These are phyloP conservation scores for Lochmaea capreae DNA, from an alignment of 2,888 invertebrate genomes.

Conservation along the genomic window DNA sequence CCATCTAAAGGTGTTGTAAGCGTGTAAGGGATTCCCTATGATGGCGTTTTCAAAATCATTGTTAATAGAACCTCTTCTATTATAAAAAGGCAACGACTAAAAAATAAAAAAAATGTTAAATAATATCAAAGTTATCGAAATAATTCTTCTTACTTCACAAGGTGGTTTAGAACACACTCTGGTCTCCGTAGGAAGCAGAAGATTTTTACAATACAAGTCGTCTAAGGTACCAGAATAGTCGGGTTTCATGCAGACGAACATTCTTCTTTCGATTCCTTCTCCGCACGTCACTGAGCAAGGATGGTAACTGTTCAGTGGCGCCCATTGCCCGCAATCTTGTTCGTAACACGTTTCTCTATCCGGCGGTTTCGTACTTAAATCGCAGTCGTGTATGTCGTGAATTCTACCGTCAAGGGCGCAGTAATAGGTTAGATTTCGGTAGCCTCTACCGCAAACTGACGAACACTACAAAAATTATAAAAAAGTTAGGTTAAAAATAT, in stretches of 20 bases:
- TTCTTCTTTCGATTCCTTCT: conserved; percentile 64
- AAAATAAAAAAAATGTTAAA: conserved; percentile 13
- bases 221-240: conserved; percentile 57
- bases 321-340: conserved; percentile 69
- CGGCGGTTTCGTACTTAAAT: conserved; percentile 46
- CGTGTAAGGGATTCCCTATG: conserved; percentile 49
- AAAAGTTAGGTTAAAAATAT: not conserved
- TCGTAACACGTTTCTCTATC: conserved; percentile 59
- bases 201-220: conserved; percentile 53
- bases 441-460: conserved; percentile 73
- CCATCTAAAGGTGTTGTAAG: conserved; percentile 62
- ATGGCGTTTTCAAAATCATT: conserved; percentile 55
- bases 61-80: conserved; percentile 33
- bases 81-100: conserved; percentile 11
- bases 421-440: conserved; percentile 64
- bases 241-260: conserved; percentile 57
- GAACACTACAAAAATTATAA: conserved; percentile 69
- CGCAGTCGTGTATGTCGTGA: conserved; percentile 64
- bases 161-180: conserved; percentile 47
- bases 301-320: conserved; percentile 67
- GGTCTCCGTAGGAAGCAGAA: conserved; percentile 52
- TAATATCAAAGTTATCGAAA: not conserved
- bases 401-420: conserved; percentile 69
- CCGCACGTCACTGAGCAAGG: conserved; percentile 68
- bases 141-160: conserved; percentile 47